Base-by-base conservation (phyloP, 2,797 vertebrate genomes). In the Stomatorhinus walkeri region DNA sequence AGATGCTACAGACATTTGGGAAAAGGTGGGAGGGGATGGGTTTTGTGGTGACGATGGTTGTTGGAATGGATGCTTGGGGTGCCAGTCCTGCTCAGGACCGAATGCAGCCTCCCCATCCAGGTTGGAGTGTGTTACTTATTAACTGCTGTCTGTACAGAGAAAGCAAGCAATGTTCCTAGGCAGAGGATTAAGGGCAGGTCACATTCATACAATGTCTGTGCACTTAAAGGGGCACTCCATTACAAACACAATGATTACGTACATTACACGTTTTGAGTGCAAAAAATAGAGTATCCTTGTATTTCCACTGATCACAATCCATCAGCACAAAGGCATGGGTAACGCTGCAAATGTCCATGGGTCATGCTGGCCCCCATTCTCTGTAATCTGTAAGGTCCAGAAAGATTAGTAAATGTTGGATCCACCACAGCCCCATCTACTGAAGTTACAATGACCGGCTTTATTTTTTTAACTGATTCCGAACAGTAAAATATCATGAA, bases 81-180 rank as follows among this genome's bases (percentile, higher is more conserved):
- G 43, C 24, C 24, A 83, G 79, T n/a, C 4, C 1, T 19, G 28
- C 52, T 49, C 22, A 14, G 51, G 46, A 59, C 4, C 59, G 40
- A 87, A 24, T 87, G 59, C 0, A 12, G 22, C 43, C 10, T 87
- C 59, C 40, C 40, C 54, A 40, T 22, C 43, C 43, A 28, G 79
- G 32, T 36, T 64, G 79, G 54, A 84, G 51, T 85, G 52, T 22
- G 22, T 88, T n/a, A 61, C 79, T 84, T 61, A 88, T 88, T 88
- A 83, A 59, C 88, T 64, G 76, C 24, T 88, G 40, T 88, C 76
- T 88, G 51, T 81, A n/a, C 51, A 46, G 28, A 19, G 87, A 88
- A 76, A 51, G 49, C 49, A 43, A 56, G 48, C 72, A 54, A 59
- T 88, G 76, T 81, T 81, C 87, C 72, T 54, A 52, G 72, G 72